A percentile compares a stretch with the other conserved stretches of the same genome.
phyloP scores from a whole-genome alignment of 1,140 invertebrate genomes.

The Listronotus oregonensis region DNA sequence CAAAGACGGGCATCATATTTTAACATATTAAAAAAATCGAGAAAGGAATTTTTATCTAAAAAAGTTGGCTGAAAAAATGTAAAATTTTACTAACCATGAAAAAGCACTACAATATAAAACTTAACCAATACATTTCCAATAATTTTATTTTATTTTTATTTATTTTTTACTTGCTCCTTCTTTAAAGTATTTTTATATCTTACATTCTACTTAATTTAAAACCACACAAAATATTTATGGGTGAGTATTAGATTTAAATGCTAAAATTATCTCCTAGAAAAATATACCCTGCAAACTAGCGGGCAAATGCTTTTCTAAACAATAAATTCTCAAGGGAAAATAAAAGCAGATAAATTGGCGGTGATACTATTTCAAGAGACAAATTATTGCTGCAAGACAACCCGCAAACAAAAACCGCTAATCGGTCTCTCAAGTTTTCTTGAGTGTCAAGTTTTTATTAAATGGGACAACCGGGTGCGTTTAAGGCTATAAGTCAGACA shows the following conservation, averaged over 20 bases:
- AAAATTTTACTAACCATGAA: too few relatives aligned
- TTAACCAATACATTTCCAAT: too few relatives aligned
- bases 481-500: neutral
- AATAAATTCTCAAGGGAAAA: conserved; percentile 15
- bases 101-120: too few relatives aligned
- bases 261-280: neutral
- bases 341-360: conserved; percentile 15
- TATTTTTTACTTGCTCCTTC: too few relatives aligned
- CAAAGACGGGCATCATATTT: too few relatives aligned
- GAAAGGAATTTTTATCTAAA: too few relatives aligned
- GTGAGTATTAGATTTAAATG: neutral
- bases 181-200: too few relatives aligned
- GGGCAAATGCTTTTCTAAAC: neutral
- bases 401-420: conserved; percentile 8
- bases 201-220: too few relatives aligned
- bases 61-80: too few relatives aligned
- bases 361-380: conserved; percentile 14
- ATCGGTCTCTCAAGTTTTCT: neutral
- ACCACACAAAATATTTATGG: too few relatives aligned
- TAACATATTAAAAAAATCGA: too few relatives aligned
- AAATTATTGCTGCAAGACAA: conserved; percentile 10
- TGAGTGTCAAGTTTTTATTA: conserved; percentile 8
- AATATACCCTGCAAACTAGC: neutral
- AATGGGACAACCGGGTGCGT: conserved; percentile 5
- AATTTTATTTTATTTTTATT: too few relatives aligned